Conservation (phyloP, 2,113 vertebrate genomes). For the Xiphophorus maculatus region DNA sequence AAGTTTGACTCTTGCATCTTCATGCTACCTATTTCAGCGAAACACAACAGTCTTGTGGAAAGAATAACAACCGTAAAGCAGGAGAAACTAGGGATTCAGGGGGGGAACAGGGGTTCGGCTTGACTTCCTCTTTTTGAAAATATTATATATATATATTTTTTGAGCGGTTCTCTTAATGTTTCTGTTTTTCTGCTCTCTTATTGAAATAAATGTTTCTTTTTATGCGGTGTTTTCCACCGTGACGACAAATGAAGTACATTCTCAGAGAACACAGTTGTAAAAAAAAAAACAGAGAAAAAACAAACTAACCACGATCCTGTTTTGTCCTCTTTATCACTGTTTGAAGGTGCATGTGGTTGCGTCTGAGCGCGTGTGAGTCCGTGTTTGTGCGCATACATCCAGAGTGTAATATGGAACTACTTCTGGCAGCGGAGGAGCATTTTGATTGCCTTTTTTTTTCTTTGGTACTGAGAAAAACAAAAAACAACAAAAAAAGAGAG, state of each 20-base stretch:
- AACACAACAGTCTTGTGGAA: conserved; percentile 22
- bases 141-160: conserved; percentile 76
- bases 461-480: conserved; percentile 73
- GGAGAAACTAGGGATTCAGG: conserved; percentile 54
- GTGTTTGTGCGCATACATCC: conserved; percentile 66
- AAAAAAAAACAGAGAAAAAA: conserved; percentile 16
- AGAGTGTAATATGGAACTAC: conserved; percentile 75
- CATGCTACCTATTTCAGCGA: conserved; percentile 14
- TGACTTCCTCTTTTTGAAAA: conserved; percentile 68
- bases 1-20: conserved; percentile 22
- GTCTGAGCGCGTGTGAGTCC: conserved; percentile 62
- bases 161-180: conserved; percentile 66
- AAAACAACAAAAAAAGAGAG: conserved; percentile 48
- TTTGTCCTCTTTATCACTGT: conserved; percentile 67
- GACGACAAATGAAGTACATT: conserved; percentile 79
- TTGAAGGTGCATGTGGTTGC: conserved; percentile 70
- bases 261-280: conserved; percentile 73
- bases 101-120: conserved; percentile 23
- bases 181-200: conserved; percentile 60
- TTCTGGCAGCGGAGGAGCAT: conserved; percentile 67
- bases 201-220: conserved; percentile 41
- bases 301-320: conserved; percentile 53
- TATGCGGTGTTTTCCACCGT: conserved; percentile 63
- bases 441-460: conserved; percentile 64
- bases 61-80: conserved; percentile 27